phyloP scores from a whole-genome alignment of 2,797 vertebrate genomes.

The Apogon talboti region DNA sequence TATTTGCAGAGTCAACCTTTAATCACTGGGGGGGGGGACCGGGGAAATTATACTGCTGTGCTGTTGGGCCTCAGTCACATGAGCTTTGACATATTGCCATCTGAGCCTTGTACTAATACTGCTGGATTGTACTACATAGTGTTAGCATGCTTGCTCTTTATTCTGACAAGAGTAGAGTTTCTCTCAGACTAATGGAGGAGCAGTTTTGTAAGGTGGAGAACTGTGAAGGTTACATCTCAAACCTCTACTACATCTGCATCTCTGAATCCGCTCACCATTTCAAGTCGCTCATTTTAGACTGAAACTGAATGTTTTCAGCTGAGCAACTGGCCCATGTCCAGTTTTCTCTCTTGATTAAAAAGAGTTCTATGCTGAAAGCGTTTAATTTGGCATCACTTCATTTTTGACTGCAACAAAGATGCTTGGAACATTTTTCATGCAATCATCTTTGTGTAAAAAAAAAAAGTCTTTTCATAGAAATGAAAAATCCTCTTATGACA shows the following conservation, averaged over 20 bases:
- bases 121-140: constrained; percentile 33
- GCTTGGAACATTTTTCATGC: no score
- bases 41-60: constrained; percentile 26
- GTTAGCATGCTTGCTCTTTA: constrained; percentile 29
- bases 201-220: constrained; percentile 30
- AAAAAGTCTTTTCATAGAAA: no score
- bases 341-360: no score
- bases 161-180: constrained; percentile 34
- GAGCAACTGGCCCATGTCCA: no score
- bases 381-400: no score
- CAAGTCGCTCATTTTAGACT: no score
- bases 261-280: no score
- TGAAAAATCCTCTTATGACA: no score
- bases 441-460: no score
- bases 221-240: constrained; percentile 3
- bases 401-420: no score
- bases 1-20: constrained; percentile 53
- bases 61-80: constrained; percentile 24
- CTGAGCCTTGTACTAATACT: constrained; percentile 37
- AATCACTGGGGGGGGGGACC: constrained; percentile 51
- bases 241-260: neutral
- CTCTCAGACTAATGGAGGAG: constrained; percentile 10
- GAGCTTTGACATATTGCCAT: constrained; percentile 37
- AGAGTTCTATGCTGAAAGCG: no score
- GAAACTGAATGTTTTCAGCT: no score